These are phyloP conservation scores for Diceros bicornis DNA, from an alignment of 2,797 vertebrate genomes.

Conservation along the genomic window DNA sequence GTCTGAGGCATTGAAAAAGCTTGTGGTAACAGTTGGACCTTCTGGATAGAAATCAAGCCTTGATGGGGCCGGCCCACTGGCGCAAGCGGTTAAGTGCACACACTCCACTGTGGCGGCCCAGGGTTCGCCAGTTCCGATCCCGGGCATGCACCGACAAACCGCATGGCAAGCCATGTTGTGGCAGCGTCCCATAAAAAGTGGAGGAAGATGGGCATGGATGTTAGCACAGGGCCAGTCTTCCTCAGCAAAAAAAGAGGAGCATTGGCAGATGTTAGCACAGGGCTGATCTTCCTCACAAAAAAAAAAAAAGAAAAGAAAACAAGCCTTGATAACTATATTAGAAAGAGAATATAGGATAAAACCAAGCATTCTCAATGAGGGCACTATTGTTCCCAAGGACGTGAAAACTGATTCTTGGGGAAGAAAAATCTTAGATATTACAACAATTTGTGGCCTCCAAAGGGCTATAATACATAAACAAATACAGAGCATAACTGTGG, in stretches of 20 bases:
- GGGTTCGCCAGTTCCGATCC: too few species aligned
- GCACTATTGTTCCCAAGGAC: not conserved
- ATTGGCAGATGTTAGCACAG: too few species aligned
- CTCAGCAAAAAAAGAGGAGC: too few species aligned
- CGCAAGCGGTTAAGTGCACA: too few species aligned
- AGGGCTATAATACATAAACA: not conserved
- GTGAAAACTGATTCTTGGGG: not conserved
- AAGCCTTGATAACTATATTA: not conserved
- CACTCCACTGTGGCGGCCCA: too few species aligned
- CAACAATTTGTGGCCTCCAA: not conserved
- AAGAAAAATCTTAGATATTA: constrained; percentile 11
- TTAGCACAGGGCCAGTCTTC: too few species aligned
- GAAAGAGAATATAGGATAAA: not conserved
- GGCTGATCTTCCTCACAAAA: too few species aligned
- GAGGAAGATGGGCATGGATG: too few species aligned
- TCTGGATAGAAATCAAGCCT: not conserved
- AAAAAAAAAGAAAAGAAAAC: not conserved
- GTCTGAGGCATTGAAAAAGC: constrained; percentile 18
- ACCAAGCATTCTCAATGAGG: not conserved
- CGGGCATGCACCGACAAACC: too few species aligned
- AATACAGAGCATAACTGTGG: not conserved
- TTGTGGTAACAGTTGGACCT: not conserved
- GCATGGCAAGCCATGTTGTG: too few species aligned
- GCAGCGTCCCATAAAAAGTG: too few species aligned
- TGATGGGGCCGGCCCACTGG: not conserved